phyloP scores from a whole-genome alignment of 2,888 invertebrate genomes.

The Clivina fossor region DNA sequence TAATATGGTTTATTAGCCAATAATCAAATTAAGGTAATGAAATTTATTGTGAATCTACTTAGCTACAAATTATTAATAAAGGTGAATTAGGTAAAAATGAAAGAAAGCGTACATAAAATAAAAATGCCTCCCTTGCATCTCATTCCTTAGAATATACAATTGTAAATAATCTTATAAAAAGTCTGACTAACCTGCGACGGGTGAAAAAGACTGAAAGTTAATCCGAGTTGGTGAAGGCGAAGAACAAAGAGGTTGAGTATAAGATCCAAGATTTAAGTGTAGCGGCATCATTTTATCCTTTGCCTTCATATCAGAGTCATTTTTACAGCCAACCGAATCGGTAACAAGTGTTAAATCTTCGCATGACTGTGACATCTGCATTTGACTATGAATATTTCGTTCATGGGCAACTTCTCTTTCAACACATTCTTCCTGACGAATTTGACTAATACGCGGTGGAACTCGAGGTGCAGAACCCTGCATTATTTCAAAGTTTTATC shows the following conservation, averaged over 20 bases:
- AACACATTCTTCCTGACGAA: constrained; percentile 85
- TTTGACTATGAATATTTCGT: constrained; percentile 84
- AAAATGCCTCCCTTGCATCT: no score
- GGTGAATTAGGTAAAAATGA: no score
- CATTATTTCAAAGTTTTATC: constrained; percentile 33
- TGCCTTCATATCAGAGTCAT: constrained; percentile 57
- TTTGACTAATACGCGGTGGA: constrained; percentile 83
- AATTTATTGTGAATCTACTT: no score
- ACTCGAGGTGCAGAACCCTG: constrained; percentile 65
- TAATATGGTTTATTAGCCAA: no score
- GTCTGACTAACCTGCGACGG: constrained; percentile 6
- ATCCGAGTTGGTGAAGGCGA: constrained; percentile 64
- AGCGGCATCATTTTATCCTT: constrained; percentile 51
- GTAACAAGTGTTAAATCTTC: constrained; percentile 82
- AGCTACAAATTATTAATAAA: no score
- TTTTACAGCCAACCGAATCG: constrained; percentile 55
- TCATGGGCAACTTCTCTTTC: constrained; percentile 92
- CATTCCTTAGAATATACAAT: no score
- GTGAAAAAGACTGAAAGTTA: constrained; percentile 52
- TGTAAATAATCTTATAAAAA: no score
- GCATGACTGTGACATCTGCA: constrained; percentile 94
- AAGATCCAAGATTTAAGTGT: constrained; percentile 55
- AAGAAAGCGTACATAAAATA: no score
- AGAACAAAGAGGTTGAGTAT: constrained; percentile 59
- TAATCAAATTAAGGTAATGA: no score